Evolutionary conservation across 2,888 invertebrate genomes (phyloP).

Genomic region (Podotricha telesiphe): DNA sequence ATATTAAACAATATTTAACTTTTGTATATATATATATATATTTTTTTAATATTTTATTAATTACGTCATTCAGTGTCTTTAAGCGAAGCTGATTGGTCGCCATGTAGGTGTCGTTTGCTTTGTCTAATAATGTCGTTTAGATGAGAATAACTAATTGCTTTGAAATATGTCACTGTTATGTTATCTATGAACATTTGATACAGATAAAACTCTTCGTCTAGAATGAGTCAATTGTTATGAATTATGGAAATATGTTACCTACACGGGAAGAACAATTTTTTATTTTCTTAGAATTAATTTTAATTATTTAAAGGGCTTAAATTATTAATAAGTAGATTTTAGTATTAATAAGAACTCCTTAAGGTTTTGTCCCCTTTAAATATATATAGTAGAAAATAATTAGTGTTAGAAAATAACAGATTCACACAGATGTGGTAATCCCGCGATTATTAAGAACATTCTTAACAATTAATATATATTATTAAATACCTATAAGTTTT

Average conservation of each 20-base stretch:
- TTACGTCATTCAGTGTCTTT: constrained; percentile 25
- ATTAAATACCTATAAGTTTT: too few species aligned
- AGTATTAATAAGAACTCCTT: too few species aligned
- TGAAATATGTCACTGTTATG: constrained; percentile 35
- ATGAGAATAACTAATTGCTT: constrained; percentile 47
- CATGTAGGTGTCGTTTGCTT: constrained; percentile 52
- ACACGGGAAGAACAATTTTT: too few species aligned
- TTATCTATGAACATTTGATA: constrained; percentile 36
- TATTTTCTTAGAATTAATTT: too few species aligned
- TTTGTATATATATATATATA: neutral
- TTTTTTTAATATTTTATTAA: neutral
- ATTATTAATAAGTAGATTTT: too few species aligned
- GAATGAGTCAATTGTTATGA: neutral
- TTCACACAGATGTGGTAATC: neutral
- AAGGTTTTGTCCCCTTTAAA: too few species aligned
- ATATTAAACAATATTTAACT: too few species aligned
- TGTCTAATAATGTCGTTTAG: constrained; percentile 53
- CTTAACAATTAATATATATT: too few species aligned
- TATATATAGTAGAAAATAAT: neutral
- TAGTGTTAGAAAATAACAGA: neutral
- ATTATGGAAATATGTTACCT: neutral
- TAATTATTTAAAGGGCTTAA: too few species aligned
- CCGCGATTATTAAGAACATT: neutral
- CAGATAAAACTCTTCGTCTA: constrained; percentile 1
- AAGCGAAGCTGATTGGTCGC: constrained; percentile 49